Conservation (phyloP, 2,113 vertebrate genomes). For the Lycaon pictus region DNA sequence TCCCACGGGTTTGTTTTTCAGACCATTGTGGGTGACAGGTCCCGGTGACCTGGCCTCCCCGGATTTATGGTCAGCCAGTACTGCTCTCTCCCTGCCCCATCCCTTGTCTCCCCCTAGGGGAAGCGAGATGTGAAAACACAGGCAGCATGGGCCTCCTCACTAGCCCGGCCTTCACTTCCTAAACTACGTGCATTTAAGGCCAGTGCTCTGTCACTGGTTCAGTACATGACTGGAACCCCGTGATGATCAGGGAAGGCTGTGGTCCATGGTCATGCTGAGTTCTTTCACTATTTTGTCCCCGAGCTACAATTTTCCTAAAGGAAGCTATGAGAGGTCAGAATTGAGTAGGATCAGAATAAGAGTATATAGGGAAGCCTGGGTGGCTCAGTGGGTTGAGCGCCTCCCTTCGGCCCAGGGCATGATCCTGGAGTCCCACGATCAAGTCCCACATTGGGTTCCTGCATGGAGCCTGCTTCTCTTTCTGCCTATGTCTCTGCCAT, state of each 20-base stretch:
- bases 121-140: neutral
- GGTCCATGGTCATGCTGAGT: neutral
- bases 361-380: neutral
- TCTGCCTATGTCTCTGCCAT: too few species aligned
- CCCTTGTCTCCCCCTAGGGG: neutral
- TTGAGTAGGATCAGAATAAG: neutral
- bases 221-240: neutral
- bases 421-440: too few species aligned
- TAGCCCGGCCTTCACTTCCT: neutral
- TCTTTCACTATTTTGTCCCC: neutral
- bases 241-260: neutral
- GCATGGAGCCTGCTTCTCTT: too few species aligned
- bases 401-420: too few species aligned
- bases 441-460: too few species aligned
- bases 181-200: neutral
- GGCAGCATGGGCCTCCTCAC: neutral
- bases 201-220: neutral
- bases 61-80: neutral
- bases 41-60: slow-evolving; percentile 52
- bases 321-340: neutral
- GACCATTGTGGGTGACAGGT: slow-evolving; percentile 53
- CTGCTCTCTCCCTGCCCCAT: neutral
- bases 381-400: too few species aligned
- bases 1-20: slow-evolving; percentile 66
- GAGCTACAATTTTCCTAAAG: neutral